These are phyloP conservation scores for Amiota communis DNA, from an alignment of 2,888 invertebrate species.

Conservation along the genomic window DNA sequence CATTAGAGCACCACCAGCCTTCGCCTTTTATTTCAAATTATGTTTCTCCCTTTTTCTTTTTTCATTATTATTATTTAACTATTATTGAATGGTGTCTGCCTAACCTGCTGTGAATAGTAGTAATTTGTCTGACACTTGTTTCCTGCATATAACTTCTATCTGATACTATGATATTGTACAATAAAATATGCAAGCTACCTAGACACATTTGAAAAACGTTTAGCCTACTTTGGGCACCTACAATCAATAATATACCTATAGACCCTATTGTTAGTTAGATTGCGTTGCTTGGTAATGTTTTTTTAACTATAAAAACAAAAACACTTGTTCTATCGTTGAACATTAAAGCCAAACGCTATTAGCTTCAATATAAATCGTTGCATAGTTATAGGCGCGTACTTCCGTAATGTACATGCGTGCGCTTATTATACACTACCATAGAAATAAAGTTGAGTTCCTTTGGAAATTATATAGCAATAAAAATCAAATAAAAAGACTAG, in stretches of 20 bases:
- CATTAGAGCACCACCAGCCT: background rate
- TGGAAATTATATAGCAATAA: conserved; percentile 9
- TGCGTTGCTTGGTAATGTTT: no score
- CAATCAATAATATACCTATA: no score
- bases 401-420: background rate
- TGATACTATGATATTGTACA: no score
- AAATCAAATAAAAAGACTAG: conserved; percentile 7
- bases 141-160: background rate
- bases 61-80: background rate
- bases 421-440: background rate
- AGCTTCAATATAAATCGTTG: conserved; percentile 10
- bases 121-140: conserved; percentile 18
- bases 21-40: background rate
- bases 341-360: conserved; percentile 2
- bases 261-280: no score
- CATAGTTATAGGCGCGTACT: conserved; percentile 14
- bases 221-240: no score
- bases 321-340: background rate
- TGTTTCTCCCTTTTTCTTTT: background rate
- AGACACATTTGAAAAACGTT: no score
- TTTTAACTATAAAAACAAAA: background rate
- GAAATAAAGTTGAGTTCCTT: background rate
- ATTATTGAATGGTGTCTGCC: no score
- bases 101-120: background rate
- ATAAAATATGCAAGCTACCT: no score